These are phyloP conservation scores for Pseudopodoces humilis DNA, from an alignment of 2,113 vertebrate genomes.

Conservation along the genomic window DNA sequence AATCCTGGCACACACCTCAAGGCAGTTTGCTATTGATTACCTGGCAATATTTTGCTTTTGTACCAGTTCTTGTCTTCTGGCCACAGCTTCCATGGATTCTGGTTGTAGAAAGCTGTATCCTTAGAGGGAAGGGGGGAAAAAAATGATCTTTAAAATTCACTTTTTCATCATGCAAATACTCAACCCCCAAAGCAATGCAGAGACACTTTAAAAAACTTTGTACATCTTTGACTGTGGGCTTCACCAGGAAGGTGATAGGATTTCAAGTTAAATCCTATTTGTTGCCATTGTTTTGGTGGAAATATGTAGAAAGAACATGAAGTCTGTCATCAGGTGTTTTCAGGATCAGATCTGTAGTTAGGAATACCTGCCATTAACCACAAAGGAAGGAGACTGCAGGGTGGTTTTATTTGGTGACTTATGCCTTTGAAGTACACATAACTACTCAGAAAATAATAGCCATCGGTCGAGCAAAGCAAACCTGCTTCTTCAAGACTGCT, in stretches of 20 bases:
- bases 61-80: slow-evolving; percentile 90
- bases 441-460: neutral
- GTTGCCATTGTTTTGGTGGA: neutral
- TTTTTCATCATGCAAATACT: neutral
- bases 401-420: neutral
- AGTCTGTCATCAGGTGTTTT: neutral
- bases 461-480: neutral
- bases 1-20: neutral
- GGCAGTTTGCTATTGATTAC: slow-evolving; percentile 66
- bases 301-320: neutral
- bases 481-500: neutral
- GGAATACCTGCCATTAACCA: neutral
- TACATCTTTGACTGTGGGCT: neutral
- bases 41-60: slow-evolving; percentile 94
- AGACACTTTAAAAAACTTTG: neutral
- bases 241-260: neutral
- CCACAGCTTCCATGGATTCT: slow-evolving; percentile 88
- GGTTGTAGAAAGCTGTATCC: slow-evolving; percentile 87
- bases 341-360: neutral
- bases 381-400: neutral
- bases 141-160: neutral
- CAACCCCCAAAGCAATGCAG: neutral
- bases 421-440: neutral
- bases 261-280: neutral
- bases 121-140: neutral